These are phyloP conservation scores for Patagioenas fasciata DNA, from an alignment of 2,113 vertebrate species.

Conservation along the genomic window DNA sequence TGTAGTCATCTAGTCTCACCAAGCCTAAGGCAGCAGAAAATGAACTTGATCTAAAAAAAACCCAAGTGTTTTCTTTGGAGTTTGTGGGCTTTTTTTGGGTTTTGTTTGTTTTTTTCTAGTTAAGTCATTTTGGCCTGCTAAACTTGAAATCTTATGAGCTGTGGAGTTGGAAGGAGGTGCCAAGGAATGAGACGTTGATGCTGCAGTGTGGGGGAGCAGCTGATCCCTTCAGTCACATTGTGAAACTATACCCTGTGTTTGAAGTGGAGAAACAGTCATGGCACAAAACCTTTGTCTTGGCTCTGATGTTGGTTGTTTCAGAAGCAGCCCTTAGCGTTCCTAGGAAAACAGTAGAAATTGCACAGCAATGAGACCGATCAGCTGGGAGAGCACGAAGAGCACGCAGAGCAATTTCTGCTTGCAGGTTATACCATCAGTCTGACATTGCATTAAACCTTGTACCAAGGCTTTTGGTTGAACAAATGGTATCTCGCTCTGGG, in stretches of 20 bases:
- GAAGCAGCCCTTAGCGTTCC: background rate
- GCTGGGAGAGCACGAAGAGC: background rate
- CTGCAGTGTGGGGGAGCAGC: background rate
- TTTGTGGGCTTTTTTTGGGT: background rate
- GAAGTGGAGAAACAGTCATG: background rate
- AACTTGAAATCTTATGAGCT: background rate
- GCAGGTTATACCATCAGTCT: background rate
- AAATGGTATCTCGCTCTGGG: background rate
- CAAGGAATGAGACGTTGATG: background rate
- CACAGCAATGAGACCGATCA: background rate
- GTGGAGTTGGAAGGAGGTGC: background rate
- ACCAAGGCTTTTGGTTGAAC: background rate
- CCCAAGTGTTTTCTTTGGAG: background rate
- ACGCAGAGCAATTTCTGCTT: background rate
- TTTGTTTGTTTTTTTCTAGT: background rate
- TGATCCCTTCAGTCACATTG: background rate
- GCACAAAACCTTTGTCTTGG: background rate
- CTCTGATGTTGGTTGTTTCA: background rate
- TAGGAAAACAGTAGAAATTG: background rate
- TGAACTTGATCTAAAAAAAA: background rate
- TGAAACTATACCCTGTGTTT: background rate
- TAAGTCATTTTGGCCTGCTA: background rate
- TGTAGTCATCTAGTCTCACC: background rate
- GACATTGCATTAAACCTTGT: background rate
- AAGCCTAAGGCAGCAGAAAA: background rate